Conservation (phyloP, 1,140 invertebrate genomes). For the Mylabris phalerata region DNA sequence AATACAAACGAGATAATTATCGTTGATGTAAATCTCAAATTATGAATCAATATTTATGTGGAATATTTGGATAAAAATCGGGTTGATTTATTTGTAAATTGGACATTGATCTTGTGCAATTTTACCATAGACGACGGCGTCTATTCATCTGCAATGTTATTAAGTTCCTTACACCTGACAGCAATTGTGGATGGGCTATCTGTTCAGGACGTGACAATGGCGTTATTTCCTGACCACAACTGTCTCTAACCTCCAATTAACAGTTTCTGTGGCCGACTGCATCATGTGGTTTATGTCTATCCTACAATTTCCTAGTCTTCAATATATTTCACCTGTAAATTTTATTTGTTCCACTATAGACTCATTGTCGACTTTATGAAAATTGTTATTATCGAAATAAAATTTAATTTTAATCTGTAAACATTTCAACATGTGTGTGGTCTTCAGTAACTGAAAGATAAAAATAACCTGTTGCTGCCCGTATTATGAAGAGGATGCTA, state of each 20-base stretch:
- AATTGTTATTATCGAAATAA: not conserved
- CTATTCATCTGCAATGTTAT: not conserved
- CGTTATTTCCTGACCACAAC: conserved; percentile 22
- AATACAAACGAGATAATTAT: too few relatives aligned
- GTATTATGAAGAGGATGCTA: conserved; percentile 1
- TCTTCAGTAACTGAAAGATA: conserved; percentile 11
- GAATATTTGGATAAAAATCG: too few relatives aligned
- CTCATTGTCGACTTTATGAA: too few relatives aligned
- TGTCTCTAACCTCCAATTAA: conserved; percentile 23
- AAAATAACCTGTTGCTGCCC: conserved; percentile 14
- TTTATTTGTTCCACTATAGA: too few relatives aligned
- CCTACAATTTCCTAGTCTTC: conserved; percentile 15
- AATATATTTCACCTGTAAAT: not conserved
- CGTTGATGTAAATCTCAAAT: too few relatives aligned
- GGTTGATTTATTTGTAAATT: too few relatives aligned
- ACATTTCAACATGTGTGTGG: conserved; percentile 11
- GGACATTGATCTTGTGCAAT: too few relatives aligned
- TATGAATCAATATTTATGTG: too few relatives aligned
- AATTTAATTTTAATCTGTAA: conserved; percentile 13
- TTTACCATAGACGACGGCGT: not conserved
- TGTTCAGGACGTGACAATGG: conserved; percentile 24
- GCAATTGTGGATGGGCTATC: conserved; percentile 16
- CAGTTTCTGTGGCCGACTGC: conserved; percentile 19
- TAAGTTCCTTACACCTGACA: conserved; percentile 14
- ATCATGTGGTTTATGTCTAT: conserved; percentile 16